Conservation (phyloP, 2,113 vertebrate genomes). For the Mixornis gularis region DNA sequence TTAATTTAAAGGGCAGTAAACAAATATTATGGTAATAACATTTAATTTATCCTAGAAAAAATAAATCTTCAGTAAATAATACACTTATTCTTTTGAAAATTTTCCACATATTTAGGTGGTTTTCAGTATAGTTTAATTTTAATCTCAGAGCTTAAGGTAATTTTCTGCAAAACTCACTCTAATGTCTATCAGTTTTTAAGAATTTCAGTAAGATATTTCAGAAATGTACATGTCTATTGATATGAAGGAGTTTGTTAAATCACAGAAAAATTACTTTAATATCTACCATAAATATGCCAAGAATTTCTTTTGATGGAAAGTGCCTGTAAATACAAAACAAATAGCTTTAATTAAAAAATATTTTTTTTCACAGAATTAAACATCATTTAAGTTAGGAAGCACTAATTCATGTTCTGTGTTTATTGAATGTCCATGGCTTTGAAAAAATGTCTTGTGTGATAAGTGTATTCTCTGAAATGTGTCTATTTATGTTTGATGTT, state of each 20-base stretch:
- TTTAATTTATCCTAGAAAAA: neutral
- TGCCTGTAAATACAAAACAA: neutral
- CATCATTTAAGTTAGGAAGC: neutral
- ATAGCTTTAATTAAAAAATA: neutral
- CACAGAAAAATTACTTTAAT: neutral
- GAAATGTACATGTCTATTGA: neutral
- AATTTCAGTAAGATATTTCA: neutral
- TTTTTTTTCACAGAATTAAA: neutral
- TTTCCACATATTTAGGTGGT: neutral
- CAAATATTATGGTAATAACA: neutral
- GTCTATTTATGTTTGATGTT: neutral
- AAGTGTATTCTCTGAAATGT: neutral
- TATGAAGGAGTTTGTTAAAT: neutral
- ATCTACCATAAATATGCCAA: neutral
- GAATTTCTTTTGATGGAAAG: neutral
- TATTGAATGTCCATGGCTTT: neutral
- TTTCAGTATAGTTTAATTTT: neutral
- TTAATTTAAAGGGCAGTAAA: neutral
- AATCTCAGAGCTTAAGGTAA: neutral
- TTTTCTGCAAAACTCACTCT: neutral
- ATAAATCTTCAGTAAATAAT: neutral
- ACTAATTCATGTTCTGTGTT: neutral
- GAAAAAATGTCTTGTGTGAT: neutral
- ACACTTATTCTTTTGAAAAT: neutral
- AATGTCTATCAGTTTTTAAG: neutral